Base-by-base conservation (phyloP, 2,888 invertebrate genomes). In the Therioaphis trifolii region DNA sequence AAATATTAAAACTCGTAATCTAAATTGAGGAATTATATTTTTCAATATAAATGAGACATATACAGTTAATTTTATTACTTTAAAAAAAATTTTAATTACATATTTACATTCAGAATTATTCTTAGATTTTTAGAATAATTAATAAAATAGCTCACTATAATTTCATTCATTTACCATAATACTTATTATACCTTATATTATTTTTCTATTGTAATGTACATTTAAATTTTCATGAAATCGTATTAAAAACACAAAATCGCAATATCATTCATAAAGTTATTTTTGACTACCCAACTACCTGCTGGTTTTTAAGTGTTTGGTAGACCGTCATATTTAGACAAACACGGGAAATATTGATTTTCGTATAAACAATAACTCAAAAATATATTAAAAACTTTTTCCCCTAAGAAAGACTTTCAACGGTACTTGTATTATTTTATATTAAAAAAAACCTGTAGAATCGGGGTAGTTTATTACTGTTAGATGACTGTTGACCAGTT, bases 311-410 rank as follows among this genome's bases (percentile, higher is more conserved):
- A 78, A 78, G 52, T 55, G 68, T 78, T 68, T 40, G 29, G 78
- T 35, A 35, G 35, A 55, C 52, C 52, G 52, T 55, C 68, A n/a
- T 35, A 35, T 78, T 66, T 68, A 52, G 78, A 68, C 52, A 78
- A 68, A 68, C 68, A 46, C 72, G 14, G 72, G 72, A 82, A 82
- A 52, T 82, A 82, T 82, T 40, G 82, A 82, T 82, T 82, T 82
- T 35, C 18, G 35, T 72, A 82, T 74, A 82, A 82, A 82, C 82
- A 82, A 82, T 82, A 82, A 82, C 82, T 82, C 63, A 74, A 74
- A 82, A 74, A 72, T 82, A 82, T 82, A 74, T 74, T 82, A 82
- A 80, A 82, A 82, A 82, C 63, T 82, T 66, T 80, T 68, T 55
- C 58, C 80, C 71, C 61, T 11, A 43, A 69, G 58, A 80, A 74